These are phyloP conservation scores for Bombylius discolor DNA, from an alignment of 2,888 invertebrate genomes.

Conservation along the genomic window DNA sequence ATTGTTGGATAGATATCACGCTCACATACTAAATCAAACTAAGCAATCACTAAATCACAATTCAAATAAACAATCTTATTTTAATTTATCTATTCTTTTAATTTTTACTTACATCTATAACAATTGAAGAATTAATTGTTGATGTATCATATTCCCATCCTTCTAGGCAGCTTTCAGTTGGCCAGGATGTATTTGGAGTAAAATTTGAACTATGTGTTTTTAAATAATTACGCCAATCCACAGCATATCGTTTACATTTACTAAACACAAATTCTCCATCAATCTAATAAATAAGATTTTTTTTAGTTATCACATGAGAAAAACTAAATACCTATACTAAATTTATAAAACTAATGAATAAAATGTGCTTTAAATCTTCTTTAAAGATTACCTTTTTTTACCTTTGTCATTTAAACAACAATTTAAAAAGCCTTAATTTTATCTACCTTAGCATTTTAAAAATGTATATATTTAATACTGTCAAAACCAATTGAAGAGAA, in stretches of 20 bases:
- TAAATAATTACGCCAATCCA: constrained; percentile 54
- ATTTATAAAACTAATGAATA: no score
- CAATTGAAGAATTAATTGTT: constrained; percentile 61
- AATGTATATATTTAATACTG: no score
- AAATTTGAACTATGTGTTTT: constrained; percentile 23
- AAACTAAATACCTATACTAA: no score
- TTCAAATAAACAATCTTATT: no score
- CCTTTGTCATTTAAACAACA: no score
- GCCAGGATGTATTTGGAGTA: constrained; percentile 45
- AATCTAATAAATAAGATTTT: no score
- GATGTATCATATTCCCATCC: constrained; percentile 70
- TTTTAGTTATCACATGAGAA: no score
- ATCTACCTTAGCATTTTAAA: no score
- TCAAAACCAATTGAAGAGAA: no score
- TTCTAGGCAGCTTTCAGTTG: constrained; percentile 52
- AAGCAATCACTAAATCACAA: constrained; percentile 26
- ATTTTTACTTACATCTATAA: constrained; percentile 59
- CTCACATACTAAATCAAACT: constrained; percentile 85
- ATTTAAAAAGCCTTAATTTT: no score
- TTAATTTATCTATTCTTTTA: not conserved
- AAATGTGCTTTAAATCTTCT: no score
- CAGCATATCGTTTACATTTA: constrained; percentile 57
- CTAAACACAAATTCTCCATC: constrained; percentile 42
- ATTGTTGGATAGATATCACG: constrained; percentile 76
- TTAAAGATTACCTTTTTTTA: no score